Base-by-base conservation (phyloP, 1,140 invertebrate species). In the Drosophila sturtevanti region DNA sequence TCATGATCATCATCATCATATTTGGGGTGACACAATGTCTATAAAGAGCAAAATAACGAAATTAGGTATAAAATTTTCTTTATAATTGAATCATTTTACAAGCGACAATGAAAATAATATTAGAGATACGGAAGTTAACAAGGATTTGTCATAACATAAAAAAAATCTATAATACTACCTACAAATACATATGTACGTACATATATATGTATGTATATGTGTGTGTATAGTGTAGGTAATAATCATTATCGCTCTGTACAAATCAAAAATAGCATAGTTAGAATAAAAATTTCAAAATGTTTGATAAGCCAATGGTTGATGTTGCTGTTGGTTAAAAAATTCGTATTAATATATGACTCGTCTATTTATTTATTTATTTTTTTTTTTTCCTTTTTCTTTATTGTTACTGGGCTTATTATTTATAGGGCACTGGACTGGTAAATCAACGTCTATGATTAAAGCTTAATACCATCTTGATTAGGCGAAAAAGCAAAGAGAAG, bases 361-460 rank as follows among this genome's bases (percentile, higher is more conserved):
- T 86, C 78, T 70, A 77, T 81, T 65, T 86, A 78, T 72, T 85
- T 79, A 85, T 71, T 69, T 2, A 24, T 24, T 24, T 24, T 24
- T 24, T 24, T 24, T 24, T 1, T 31, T 31, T 6, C n/a, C n/a
- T n/a, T n/a, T n/a, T n/a, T n/a, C n/a, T 38, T 54, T 24, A 76
- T 86, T 82, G 82, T 87, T 87, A 89, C 82, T 82, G 64, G 68
- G 24, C 52, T 41, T 54, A 72, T 38, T 41, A 54, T 31, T 62
- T 41, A 38, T 60, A 21, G 34, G 34, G 48, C 35, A 22, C 52
- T 16, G 52, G 58, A 35, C 71, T 87, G 81, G 70, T 86, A 87
- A 87, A 87, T 87, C 82, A 87, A 89, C 76, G 82, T 82, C 75
- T 89, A 73, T 87, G 84, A 87, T 87, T 87, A 89, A 68, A 82